Evolutionary conservation across 2,888 invertebrate species (phyloP).

Genomic region (Scaeva pyrastri): DNA sequence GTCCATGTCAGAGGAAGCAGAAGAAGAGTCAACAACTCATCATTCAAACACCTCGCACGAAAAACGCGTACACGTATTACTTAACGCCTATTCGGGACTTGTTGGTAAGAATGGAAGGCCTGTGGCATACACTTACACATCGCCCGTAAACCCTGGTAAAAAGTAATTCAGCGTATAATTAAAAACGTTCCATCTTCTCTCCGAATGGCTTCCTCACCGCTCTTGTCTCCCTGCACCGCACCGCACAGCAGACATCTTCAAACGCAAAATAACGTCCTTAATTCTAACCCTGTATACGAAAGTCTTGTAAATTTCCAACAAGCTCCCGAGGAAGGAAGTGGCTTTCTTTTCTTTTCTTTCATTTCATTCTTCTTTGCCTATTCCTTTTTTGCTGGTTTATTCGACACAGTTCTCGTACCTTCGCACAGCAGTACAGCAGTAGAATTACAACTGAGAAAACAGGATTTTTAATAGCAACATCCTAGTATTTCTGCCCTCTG

Average conservation of each 20-base stretch:
- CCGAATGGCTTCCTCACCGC: slow-evolving; percentile 56
- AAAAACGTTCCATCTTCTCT: slow-evolving; percentile 71
- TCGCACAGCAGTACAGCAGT: slow-evolving; percentile 13
- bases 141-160: slow-evolving; percentile 36
- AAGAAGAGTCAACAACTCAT: slow-evolving; percentile 35
- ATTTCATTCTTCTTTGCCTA: slow-evolving; percentile 18
- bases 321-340: slow-evolving; percentile 59
- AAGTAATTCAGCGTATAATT: slow-evolving; percentile 75
- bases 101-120: slow-evolving; percentile 29
- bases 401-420: slow-evolving; percentile 44
- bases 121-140: slow-evolving; percentile 45
- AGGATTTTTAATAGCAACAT: slow-evolving; percentile 73
- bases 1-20: slow-evolving; percentile 9
- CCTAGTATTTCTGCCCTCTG: slow-evolving; percentile 30
- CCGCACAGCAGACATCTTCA: neutral
- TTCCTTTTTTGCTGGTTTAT: slow-evolving; percentile 8
- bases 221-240: slow-evolving; percentile 22
- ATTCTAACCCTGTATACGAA: slow-evolving; percentile 59
- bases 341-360: slow-evolving; percentile 46
- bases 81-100: slow-evolving; percentile 2
- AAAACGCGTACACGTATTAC: slow-evolving; percentile 9
- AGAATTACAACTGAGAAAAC: slow-evolving; percentile 71
- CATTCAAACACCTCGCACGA: neutral
- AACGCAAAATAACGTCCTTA: slow-evolving; percentile 33
- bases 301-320: slow-evolving; percentile 64